A percentile compares a stretch with the other conserved stretches of the same genome.
Evolutionary conservation across 2,113 vertebrate species (phyloP).

Genomic region (Tonatia bakeri): DNA sequence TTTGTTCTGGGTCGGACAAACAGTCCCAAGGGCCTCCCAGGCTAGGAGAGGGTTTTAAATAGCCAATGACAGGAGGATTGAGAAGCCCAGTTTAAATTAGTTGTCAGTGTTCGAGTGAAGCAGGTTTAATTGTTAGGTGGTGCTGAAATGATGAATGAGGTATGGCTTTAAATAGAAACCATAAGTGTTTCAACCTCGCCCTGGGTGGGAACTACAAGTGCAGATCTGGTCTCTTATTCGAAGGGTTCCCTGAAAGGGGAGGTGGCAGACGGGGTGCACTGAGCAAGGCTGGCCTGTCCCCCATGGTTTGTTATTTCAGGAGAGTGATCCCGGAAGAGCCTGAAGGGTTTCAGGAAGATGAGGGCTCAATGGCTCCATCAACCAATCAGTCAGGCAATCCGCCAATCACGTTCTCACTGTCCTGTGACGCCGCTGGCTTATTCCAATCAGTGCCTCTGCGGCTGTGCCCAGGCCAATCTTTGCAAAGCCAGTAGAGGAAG

Average conservation of each 20-base stretch:
- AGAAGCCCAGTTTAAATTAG: conserved; percentile 60
- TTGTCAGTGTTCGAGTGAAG: conserved; percentile 69
- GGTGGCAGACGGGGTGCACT: neutral
- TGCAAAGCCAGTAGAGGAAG: neutral
- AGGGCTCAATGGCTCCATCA: neutral
- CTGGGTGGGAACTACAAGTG: neutral
- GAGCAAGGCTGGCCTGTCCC: neutral
- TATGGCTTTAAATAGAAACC: conserved; percentile 64
- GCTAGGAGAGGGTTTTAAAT: conserved; percentile 72
- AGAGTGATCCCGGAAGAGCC: neutral
- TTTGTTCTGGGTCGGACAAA: conserved; percentile 66
- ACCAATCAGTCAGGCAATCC: no score
- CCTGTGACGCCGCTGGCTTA: neutral
- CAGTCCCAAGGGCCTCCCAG: conserved; percentile 49
- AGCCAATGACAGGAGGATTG: conserved; percentile 49
- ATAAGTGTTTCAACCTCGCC: conserved; percentile 27
- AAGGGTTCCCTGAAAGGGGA: neutral
- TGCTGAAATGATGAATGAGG: conserved; percentile 71
- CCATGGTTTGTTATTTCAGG: neutral
- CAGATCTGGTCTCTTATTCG: neutral
- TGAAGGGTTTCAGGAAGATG: neutral
- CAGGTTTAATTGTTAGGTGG: conserved; percentile 73
- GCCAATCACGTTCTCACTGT: neutral
- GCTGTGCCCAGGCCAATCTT: neutral
- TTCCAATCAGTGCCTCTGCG: neutral